Evolutionary conservation across 2,797 vertebrate species (phyloP).

Genomic region (Cephalopachus bancanus): DNA sequence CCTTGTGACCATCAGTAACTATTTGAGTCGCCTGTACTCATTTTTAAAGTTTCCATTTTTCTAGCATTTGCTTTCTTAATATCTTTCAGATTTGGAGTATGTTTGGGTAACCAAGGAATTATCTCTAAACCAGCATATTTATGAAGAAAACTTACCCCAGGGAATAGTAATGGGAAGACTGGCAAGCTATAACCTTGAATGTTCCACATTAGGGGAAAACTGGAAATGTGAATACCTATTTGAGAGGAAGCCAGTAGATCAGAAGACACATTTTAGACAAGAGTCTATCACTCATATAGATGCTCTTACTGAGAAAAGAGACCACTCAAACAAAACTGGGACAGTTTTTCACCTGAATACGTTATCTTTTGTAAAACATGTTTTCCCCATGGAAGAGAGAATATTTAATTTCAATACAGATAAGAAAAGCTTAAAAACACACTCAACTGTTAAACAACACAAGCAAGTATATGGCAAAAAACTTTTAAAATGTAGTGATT

Average conservation of each 20-base stretch:
- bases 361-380: constrained; percentile 50
- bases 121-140: neutral
- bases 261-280: constrained; percentile 31
- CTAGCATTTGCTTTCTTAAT: constrained; percentile 34
- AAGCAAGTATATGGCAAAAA: constrained; percentile 62
- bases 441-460: constrained; percentile 7
- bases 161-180: neutral
- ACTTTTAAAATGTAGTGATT: constrained; percentile 72
- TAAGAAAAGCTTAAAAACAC: constrained; percentile 48
- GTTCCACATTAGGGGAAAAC: neutral
- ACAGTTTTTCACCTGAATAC: neutral
- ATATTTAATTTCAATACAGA: constrained; percentile 33
- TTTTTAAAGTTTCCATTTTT: neutral
- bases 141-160: constrained; percentile 55
- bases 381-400: constrained; percentile 48
- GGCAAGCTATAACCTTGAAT: neutral
- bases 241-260: constrained; percentile 24
- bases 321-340: neutral
- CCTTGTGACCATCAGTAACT: neutral
- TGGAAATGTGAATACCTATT: constrained; percentile 2
- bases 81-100: constrained; percentile 69
- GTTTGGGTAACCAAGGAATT: constrained; percentile 30
- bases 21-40: neutral
- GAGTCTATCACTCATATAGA: neutral
- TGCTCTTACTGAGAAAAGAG: neutral